A percentile compares a stretch with the other conserved stretches of the same genome.
These are phyloP conservation scores for Lophotriccus pileatus DNA, from an alignment of 2,797 vertebrate species.

Conservation along the genomic window DNA sequence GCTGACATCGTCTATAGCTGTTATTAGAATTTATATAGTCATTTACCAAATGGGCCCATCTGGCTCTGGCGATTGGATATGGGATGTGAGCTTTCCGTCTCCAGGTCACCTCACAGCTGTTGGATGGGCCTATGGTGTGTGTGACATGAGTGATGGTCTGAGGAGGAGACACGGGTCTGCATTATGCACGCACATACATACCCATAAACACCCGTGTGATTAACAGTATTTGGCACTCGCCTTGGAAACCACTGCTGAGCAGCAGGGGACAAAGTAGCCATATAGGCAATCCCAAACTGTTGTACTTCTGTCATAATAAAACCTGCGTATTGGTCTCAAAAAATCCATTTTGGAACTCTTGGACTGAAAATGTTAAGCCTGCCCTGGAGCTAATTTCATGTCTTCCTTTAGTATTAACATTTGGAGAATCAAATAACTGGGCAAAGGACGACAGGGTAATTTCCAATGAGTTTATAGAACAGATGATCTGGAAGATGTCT, in stretches of 20 bases:
- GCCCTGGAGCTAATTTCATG: slow-evolving; percentile 3
- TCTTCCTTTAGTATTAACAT: slow-evolving; percentile 1
- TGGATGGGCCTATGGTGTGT: not conserved
- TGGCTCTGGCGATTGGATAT: slow-evolving; percentile 29
- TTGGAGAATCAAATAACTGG: slow-evolving; percentile 27
- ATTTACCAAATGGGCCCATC: slow-evolving; percentile 10
- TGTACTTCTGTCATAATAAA: not conserved
- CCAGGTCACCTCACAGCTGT: slow-evolving; percentile 43
- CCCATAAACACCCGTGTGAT: not conserved
- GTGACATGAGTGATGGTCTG: slow-evolving; percentile 49
- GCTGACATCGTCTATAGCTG: not conserved
- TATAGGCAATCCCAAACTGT: not conserved
- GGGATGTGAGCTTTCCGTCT: slow-evolving; percentile 35
- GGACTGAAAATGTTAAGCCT: slow-evolving; percentile 9
- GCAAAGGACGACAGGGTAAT: not conserved
- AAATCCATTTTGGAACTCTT: slow-evolving; percentile 12
- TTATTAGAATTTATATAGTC: slow-evolving; percentile 58
- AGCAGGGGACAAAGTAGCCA: not conserved
- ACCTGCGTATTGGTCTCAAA: not conserved
- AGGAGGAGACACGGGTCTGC: not conserved
- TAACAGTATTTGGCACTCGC: slow-evolving; percentile 16
- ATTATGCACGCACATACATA: fast-evolving
- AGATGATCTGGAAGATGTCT: not conserved
- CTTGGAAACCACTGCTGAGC: not conserved
- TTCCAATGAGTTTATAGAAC: slow-evolving; percentile 23